These are phyloP conservation scores for Mastigias papua DNA, from an alignment of 30 jellyfish, hydroid and myxozoan genomes.

Conservation along the genomic window DNA sequence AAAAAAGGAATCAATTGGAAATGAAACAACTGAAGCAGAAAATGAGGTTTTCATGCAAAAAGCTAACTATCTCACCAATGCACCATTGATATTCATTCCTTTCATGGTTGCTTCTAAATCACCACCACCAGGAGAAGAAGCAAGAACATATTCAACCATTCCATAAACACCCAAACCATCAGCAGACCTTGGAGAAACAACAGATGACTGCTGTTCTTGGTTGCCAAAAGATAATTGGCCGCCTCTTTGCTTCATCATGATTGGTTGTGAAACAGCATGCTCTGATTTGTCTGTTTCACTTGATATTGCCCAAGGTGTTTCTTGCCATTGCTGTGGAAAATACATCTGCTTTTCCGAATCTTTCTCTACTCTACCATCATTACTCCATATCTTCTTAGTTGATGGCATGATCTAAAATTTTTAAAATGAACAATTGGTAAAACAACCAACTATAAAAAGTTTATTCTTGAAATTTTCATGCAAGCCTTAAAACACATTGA, in stretches of 20 bases:
- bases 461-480: too few species aligned
- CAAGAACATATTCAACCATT: conserved; percentile 98
- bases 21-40: not conserved
- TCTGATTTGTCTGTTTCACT: conserved; percentile 90
- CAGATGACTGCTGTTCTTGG: conserved; percentile 79
- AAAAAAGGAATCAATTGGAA: too few species aligned
- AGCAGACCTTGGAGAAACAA: conserved; percentile 98
- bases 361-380: conserved; percentile 45
- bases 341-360: conserved; percentile 73
- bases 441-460: too few species aligned
- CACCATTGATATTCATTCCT: conserved; percentile 84
- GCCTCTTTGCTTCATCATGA: conserved; percentile 85
- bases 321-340: conserved; percentile 98
- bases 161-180: conserved; percentile 97
- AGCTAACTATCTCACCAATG: conserved; percentile 54
- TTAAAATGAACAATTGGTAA: too few species aligned
- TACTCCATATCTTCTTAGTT: conserved; percentile 87
- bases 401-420: conserved; percentile 56
- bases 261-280: conserved; percentile 98
- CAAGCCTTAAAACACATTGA: too few species aligned
- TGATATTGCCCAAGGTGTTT: conserved; percentile 88
- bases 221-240: conserved; percentile 68
- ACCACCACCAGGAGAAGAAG: conserved; percentile 99
- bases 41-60: too few species aligned
- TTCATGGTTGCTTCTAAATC: conserved; percentile 91